Percentiles rank a stretch among this genome's conserved stretches.
These are phyloP conservation scores for rat (Rattus norvegicus) DNA, from an alignment of 2,113 vertebrate species.

Conservation along the genomic window DNA sequence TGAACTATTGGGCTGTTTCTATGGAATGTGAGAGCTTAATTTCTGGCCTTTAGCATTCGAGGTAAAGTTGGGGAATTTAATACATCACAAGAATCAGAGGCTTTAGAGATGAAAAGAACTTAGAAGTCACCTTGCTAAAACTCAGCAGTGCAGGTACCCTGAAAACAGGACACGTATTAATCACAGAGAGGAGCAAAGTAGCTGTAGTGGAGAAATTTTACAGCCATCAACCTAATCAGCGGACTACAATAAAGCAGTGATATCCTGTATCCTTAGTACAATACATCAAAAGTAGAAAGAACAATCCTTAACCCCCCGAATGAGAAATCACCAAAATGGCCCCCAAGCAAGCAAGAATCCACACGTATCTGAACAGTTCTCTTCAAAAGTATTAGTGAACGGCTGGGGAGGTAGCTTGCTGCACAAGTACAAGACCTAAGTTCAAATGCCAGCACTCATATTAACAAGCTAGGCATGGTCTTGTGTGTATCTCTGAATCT, in stretches of 20 bases:
- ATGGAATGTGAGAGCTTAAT: constrained; percentile 30
- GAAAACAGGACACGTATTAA: neutral
- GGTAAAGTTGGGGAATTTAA: constrained; percentile 46
- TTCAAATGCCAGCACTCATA: neutral
- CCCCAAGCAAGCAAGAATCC: neutral
- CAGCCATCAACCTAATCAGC: neutral
- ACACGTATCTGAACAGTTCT: neutral
- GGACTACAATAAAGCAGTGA: neutral
- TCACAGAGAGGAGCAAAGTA: neutral
- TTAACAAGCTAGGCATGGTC: neutral
- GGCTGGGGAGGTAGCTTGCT: neutral
- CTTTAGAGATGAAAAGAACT: constrained; percentile 53
- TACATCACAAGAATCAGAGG: constrained; percentile 4
- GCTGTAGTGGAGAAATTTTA: neutral
- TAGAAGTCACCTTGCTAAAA: constrained; percentile 40
- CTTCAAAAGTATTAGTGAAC: neutral
- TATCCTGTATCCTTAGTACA: neutral
- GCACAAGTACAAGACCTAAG: neutral
- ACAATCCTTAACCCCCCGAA: neutral
- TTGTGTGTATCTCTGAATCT: neutral
- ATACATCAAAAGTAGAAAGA: neutral
- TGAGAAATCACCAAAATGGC: neutral
- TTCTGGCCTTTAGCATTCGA: constrained; percentile 59
- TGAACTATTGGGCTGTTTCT: constrained; percentile 29
- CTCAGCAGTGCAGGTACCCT: neutral